These are phyloP conservation scores for Bombus breviceps DNA, from an alignment of 1,140 invertebrate species.

Conservation along the genomic window DNA sequence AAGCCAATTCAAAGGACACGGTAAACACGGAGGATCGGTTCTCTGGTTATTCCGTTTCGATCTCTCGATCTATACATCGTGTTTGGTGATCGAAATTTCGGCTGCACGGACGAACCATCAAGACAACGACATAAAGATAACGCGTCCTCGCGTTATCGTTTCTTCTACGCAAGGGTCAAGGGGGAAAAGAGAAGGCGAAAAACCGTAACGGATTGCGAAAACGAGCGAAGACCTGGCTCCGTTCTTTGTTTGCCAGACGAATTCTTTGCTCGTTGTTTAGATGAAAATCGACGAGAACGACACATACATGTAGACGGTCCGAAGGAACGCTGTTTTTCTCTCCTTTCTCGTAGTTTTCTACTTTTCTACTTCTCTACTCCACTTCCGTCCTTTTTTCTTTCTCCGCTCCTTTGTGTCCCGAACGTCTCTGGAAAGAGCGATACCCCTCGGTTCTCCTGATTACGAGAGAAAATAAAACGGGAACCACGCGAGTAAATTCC, in stretches of 20 bases:
- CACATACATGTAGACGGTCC: no score
- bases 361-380: not conserved
- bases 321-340: not conserved
- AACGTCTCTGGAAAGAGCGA: not conserved
- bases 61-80: rapidly evolving
- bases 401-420: not conserved
- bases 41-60: not conserved
- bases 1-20: not conserved
- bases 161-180: not conserved
- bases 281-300: not conserved
- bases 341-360: not conserved
- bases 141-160: not conserved
- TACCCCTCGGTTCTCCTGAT: not conserved
- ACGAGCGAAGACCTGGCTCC: not conserved
- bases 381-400: not conserved
- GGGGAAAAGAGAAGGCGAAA: no score
- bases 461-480: not conserved
- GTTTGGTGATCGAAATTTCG: not conserved
- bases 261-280: not conserved
- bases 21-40: not conserved
- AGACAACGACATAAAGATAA: not conserved
- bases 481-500: no score
- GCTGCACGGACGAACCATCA: rapidly evolving
- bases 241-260: not conserved
- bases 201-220: not conserved